A percentile compares a stretch with the other conserved stretches of the same genome.
These are phyloP conservation scores for Bubo bubo DNA, from an alignment of 2,113 vertebrate genomes.

Conservation along the genomic window DNA sequence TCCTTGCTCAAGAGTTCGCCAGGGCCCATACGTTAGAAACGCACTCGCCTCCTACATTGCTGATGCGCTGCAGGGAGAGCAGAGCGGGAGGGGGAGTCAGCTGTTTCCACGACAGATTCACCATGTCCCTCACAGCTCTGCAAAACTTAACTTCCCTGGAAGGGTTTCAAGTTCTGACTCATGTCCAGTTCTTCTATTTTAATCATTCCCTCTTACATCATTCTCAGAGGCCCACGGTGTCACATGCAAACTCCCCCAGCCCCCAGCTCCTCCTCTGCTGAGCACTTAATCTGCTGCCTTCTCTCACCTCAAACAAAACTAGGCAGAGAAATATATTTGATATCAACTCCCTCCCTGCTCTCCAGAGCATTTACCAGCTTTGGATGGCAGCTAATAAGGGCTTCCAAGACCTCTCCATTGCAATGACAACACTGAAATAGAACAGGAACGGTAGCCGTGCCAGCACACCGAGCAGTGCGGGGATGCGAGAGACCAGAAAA, in stretches of 20 bases:
- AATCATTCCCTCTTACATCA: constrained; percentile 71
- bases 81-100: not conserved
- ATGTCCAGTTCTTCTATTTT: constrained; percentile 70
- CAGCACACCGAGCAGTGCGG: not conserved
- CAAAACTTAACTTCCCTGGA: constrained; percentile 62
- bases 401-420: not conserved
- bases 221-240: constrained; percentile 54
- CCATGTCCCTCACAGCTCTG: constrained; percentile 46
- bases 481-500: not conserved
- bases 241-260: constrained; percentile 36
- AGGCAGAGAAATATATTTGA: not conserved
- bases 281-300: not conserved
- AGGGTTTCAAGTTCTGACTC: constrained; percentile 70
- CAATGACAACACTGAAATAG: not conserved
- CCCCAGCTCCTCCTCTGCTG: not conserved
- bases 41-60: not conserved
- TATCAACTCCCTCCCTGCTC: not conserved
- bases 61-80: not conserved
- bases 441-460: not conserved
- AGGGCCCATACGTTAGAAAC: not conserved
- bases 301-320: not conserved
- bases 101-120: constrained; percentile 38
- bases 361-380: not conserved
- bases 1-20: not conserved
- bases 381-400: not conserved